phyloP scores from a whole-genome alignment of 2,888 invertebrate genomes.

The Ceramica pisi region DNA sequence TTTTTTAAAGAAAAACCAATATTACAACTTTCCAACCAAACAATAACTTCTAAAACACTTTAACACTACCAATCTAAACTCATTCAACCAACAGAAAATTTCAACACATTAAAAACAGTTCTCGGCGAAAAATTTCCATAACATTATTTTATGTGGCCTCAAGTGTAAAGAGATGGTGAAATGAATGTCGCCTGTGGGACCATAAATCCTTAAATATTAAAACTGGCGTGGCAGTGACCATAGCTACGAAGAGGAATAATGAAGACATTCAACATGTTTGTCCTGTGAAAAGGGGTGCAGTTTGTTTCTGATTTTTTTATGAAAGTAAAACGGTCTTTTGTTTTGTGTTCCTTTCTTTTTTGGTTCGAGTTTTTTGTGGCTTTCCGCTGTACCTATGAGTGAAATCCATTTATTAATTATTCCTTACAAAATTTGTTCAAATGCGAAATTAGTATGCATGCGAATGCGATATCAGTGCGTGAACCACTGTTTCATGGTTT shows the following conservation, averaged over 20 bases:
- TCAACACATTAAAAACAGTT: slow-evolving; percentile 66
- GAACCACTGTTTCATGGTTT: no score
- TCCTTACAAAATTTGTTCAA: no score
- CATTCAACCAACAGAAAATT: slow-evolving; percentile 34
- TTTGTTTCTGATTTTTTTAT: slow-evolving; percentile 58
- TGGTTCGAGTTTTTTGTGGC: slow-evolving; percentile 16
- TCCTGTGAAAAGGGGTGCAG: slow-evolving; percentile 62
- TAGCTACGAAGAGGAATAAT: slow-evolving; percentile 74
- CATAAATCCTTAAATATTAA: slow-evolving; percentile 88
- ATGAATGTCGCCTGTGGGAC: slow-evolving; percentile 85
- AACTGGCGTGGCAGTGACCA: slow-evolving; percentile 81
- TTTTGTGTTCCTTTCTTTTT: slow-evolving; percentile 13
- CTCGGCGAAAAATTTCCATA: slow-evolving; percentile 51
- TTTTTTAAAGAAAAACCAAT: neutral
- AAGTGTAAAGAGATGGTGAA: slow-evolving; percentile 78
- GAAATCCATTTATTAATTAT: no score
- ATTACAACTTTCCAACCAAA: neutral
- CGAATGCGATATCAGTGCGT: no score
- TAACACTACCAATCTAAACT: neutral
- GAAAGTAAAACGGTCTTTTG: slow-evolving; percentile 21
- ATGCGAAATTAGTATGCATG: no score
- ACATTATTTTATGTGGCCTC: slow-evolving; percentile 71
- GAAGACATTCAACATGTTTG: slow-evolving; percentile 72
- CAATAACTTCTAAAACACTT: slow-evolving; percentile 1
- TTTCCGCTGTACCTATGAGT: neutral